Percentiles rank a stretch among this genome's conserved stretches.
Evolutionary conservation across 2,888 invertebrate genomes (phyloP).

Genomic region (Lymantria monacha): DNA sequence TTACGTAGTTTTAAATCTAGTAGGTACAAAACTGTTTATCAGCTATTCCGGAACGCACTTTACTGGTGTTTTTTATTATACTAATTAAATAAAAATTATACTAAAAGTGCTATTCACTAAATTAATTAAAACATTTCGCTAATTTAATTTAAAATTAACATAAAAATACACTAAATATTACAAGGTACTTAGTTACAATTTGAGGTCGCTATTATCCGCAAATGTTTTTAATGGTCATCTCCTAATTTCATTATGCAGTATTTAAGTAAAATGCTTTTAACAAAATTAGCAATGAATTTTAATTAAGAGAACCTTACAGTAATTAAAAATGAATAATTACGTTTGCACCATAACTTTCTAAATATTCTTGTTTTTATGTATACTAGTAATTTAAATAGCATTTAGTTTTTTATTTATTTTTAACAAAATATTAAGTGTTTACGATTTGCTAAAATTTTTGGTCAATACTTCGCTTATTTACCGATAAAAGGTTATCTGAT

Average conservation of each 20-base stretch:
- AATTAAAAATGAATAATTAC: slow-evolving; percentile 26
- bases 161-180: background rate
- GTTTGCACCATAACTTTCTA: slow-evolving; percentile 22
- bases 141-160: slow-evolving; percentile 2
- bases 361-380: background rate
- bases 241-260: slow-evolving; percentile 10
- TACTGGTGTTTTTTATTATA: too few relatives aligned
- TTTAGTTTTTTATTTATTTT: background rate
- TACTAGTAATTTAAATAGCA: background rate
- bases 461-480: too few relatives aligned
- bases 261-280: slow-evolving; percentile 13
- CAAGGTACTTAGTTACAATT: slow-evolving; percentile 2
- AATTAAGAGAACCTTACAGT: slow-evolving; percentile 23
- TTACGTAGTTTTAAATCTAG: too few relatives aligned
- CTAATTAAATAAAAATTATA: too few relatives aligned
- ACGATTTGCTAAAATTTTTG: too few relatives aligned
- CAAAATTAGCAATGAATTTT: slow-evolving; percentile 18
- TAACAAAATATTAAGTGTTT: background rate
- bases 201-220: slow-evolving; percentile 3
- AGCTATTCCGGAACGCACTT: too few relatives aligned
- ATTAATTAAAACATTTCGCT: too few relatives aligned
- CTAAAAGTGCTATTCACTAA: too few relatives aligned
- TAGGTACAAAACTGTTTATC: too few relatives aligned
- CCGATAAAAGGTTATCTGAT: too few relatives aligned
- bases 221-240: slow-evolving; percentile 2